A percentile compares a stretch with the other conserved stretches of the same genome.
These are phyloP conservation scores for Drosophila cardini DNA, from an alignment of 1,140 invertebrate genomes.

Conservation along the genomic window DNA sequence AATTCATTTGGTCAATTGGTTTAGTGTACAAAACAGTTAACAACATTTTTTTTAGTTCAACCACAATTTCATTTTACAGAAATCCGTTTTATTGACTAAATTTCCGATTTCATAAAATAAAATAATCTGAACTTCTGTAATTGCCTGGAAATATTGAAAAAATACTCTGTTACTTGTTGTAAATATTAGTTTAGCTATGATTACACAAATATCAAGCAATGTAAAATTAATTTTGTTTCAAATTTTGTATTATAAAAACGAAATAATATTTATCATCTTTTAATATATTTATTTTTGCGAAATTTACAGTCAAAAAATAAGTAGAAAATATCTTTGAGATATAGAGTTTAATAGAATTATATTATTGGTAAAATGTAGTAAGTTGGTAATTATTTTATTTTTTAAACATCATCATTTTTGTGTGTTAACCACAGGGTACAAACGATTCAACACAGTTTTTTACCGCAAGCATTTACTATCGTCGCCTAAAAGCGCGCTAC, in stretches of 20 bases:
- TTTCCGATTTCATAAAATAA: neutral
- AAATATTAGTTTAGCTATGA: slow-evolving; percentile 2
- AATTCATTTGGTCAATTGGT: slow-evolving; percentile 63
- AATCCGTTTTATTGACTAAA: neutral
- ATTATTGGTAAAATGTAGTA: neutral
- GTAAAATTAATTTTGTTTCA: neutral
- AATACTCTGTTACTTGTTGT: slow-evolving; percentile 8
- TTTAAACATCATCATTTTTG: neutral
- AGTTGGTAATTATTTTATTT: neutral
- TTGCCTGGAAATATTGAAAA: neutral
- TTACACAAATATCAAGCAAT: neutral
- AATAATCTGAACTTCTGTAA: neutral
- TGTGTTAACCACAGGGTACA: neutral
- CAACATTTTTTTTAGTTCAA: neutral
- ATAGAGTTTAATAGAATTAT: no score
- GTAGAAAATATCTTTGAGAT: no score
- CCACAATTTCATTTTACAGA: neutral
- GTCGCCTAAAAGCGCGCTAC: slow-evolving; percentile 17
- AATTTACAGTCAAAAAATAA: no score
- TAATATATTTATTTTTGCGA: neutral
- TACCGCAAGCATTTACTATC: slow-evolving; percentile 10
- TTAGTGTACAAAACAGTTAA: slow-evolving; percentile 7
- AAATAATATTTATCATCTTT: neutral
- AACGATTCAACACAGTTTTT: slow-evolving; percentile 10
- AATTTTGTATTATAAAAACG: neutral